Base-by-base conservation (phyloP, 2,113 vertebrate genomes). In the Grus americana region DNA sequence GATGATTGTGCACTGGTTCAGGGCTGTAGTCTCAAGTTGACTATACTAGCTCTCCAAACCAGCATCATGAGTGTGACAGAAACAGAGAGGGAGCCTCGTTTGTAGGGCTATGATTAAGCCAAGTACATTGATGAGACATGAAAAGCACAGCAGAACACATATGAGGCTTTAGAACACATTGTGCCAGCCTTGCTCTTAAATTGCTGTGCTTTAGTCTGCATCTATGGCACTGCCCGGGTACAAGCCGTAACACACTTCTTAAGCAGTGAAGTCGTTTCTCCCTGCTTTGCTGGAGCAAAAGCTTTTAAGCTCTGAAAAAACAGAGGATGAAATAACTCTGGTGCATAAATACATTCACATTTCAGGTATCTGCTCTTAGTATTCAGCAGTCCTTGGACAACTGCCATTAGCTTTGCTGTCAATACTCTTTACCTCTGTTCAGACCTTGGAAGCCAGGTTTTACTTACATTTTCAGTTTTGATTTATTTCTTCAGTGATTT, bases 201-300 rank as follows among this genome's bases (percentile, higher is more conserved):
- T 36, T 10, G 46, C 34, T 0, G 0, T 57, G 5, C 36, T 92
- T 78, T 38, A 76, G 4, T 50, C 67, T 57, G 26, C 27, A 1
- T 24, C 70, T 52, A 17, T 10, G 14, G 55, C 59, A 24, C 42
- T 63, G 52, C 32, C 22, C 54, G 22, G 27, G 34, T 36, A 47
- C 6, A 27, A 68, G 14, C 22, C 50, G 46, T 29, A 47, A 52
- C 23, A 86, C 59, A 52, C 4, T 2, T 40, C 11, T 27, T 0
- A 0, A 72, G 30, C 71, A 75, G 21, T 13, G 34, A 83, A 61
- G 34, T 13, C 1, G 0, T 67, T 90, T 59, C 61, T 85, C n/a
- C 36, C 19, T 49, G 34, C 30, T 30, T 17, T 52, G 47, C 36
- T 40, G 52, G 38, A 38, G 38, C 38, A 38, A 38, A 38, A 38